phyloP scores from a whole-genome alignment of 2,888 invertebrate genomes.

The Chymomyza procnemis region DNA sequence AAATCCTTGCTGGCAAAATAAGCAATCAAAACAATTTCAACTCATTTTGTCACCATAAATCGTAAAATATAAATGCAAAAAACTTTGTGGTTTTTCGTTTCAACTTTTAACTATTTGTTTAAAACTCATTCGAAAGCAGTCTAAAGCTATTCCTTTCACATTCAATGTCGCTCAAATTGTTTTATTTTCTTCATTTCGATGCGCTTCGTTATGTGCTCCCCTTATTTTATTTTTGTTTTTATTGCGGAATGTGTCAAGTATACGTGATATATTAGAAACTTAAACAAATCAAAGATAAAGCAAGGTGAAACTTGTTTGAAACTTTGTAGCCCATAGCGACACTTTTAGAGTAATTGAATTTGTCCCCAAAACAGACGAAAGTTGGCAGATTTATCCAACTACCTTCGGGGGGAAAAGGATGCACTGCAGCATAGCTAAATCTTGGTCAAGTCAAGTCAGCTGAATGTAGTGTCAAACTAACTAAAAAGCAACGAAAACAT shows the following conservation, averaged over 20 bases:
- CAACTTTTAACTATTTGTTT: not conserved
- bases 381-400: not conserved
- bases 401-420: not conserved
- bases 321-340: not conserved
- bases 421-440: not conserved
- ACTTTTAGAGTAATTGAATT: conserved; percentile 1
- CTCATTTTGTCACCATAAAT: not conserved
- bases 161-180: not conserved
- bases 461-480: not conserved
- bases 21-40: not conserved
- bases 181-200: not conserved
- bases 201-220: not conserved
- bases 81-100: not conserved
- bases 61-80: not conserved
- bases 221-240: not conserved
- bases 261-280: not conserved
- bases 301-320: conserved; percentile 20
- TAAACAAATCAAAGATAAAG: not conserved
- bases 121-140: not conserved
- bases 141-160: not conserved
- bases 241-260: not conserved
- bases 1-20: not conserved
- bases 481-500: not conserved
- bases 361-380: not conserved
- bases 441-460: not conserved